Conservation (phyloP, 2,797 vertebrate genomes). For the Oreochromis grahami region DNA sequence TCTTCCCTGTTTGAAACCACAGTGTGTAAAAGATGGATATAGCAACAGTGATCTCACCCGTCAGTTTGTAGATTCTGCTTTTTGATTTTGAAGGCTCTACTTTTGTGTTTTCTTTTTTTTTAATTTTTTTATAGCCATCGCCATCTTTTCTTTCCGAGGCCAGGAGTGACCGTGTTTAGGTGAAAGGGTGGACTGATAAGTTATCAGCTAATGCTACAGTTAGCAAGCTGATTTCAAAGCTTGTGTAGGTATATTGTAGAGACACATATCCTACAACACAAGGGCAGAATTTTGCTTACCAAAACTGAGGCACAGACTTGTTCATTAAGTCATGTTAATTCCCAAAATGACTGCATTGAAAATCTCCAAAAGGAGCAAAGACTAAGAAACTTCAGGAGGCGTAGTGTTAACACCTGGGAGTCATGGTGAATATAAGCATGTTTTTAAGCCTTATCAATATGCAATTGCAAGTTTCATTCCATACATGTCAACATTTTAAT, state of each 20-base stretch:
- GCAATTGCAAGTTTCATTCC: not conserved
- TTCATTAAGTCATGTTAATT: not conserved
- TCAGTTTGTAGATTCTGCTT: not conserved
- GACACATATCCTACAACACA: not conserved
- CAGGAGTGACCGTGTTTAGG: not conserved
- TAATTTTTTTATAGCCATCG: not conserved
- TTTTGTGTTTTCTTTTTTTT: not conserved
- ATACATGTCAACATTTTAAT: not conserved
- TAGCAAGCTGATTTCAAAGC: not conserved
- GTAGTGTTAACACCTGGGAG: not conserved
- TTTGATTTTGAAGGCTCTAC: not conserved
- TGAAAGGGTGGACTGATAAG: not conserved
- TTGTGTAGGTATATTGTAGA: not conserved
- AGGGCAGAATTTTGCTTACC: not conserved
- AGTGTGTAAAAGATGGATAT: not conserved
- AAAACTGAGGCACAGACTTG: not conserved
- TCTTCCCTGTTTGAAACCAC: not conserved
- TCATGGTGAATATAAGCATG: accelerated
- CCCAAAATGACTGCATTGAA: not conserved
- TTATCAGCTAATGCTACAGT: not conserved
- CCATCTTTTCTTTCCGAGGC: not conserved
- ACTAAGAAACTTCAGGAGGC: not conserved
- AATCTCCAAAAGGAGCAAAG: not conserved
- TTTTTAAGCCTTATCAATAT: not conserved
- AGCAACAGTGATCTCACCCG: not conserved